These are phyloP conservation scores for Scytalopus superciliaris DNA, from an alignment of 2,113 vertebrate genomes.

Conservation along the genomic window DNA sequence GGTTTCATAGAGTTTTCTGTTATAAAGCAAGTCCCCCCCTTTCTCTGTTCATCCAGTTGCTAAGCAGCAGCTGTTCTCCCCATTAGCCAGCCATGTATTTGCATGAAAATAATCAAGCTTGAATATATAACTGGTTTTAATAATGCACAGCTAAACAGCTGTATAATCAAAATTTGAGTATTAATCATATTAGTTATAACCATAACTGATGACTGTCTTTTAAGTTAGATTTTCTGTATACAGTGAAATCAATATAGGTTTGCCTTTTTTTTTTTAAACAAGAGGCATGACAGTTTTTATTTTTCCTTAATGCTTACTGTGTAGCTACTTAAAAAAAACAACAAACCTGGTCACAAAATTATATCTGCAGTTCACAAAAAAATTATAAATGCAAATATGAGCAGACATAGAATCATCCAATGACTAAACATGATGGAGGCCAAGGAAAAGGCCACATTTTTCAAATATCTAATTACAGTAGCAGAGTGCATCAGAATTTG, in stretches of 20 bases:
- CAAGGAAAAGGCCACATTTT: not conserved
- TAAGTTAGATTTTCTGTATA: not conserved
- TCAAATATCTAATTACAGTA: not conserved
- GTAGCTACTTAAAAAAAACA: not conserved
- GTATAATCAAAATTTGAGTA: not conserved
- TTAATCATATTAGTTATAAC: not conserved
- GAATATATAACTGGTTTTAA: conserved; percentile 25
- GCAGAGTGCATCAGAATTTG: not conserved
- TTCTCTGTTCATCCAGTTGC: conserved; percentile 52
- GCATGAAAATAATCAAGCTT: conserved; percentile 59
- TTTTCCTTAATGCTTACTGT: not conserved
- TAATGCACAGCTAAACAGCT: conserved; percentile 16
- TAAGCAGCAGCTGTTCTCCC: conserved; percentile 65
- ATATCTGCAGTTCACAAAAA: not conserved
- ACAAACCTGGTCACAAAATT: not conserved
- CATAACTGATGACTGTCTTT: not conserved
- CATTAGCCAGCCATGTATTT: conserved; percentile 49
- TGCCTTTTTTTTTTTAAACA: not conserved
- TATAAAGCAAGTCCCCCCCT: conserved; percentile 30
- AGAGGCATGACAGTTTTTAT: not conserved
- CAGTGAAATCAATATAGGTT: not conserved
- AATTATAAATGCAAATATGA: not conserved
- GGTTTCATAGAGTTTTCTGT: not conserved
- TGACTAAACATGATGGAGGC: not conserved
- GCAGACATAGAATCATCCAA: not conserved